Evolutionary conservation across 2,797 vertebrate genomes (phyloP), one percentile per base, ranked within the genome.

Genomic region (Toxotes lorentzi): DNA sequence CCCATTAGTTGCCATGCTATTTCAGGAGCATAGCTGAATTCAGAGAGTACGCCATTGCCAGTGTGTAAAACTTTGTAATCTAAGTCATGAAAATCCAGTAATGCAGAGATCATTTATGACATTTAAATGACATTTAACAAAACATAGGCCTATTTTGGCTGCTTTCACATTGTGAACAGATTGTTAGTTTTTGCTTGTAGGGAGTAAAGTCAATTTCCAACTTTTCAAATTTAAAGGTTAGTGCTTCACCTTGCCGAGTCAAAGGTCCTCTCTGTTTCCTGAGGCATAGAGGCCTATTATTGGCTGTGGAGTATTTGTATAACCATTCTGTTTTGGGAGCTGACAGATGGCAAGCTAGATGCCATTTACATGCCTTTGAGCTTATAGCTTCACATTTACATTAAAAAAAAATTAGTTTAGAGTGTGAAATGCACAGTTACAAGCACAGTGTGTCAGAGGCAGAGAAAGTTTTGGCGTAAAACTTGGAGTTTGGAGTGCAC

Each of bases 331-430:
- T 73, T 85, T 57, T 40, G 8, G 12, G 27, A 72, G 67, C 73
- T 62, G 69, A 79, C 75, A 87, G 62, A 83, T 75, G 65, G 57
- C 7, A 30, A 68, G 10, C 58, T 72, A 41, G 64, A 76, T 70
- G 77, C 51, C 27, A 53, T 23, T 40, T 53, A 19, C 6, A 51
- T 66, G 19, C 13, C 35, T 21, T 2, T 23, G 40, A 73, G 56
- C 41, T 69, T 23, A n/a, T 13, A 79, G 64, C 66, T 85, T 53
- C 80, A 87, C 70, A 65, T 86, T 78, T 73, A 53, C 21, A 82
- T 62, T 63, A 48, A 70, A 66, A 70, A 66, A 70, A 59, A 74
- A 85, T 67, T 53, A 60, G 27, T 76, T 69, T 67, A 38, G 11
- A 50, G 35, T 23, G 62, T 41, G 45, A 72, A 48, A 27, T 34